Conservation (phyloP, 2,888 invertebrate genomes). For the Glaucopsyche alexis region DNA sequence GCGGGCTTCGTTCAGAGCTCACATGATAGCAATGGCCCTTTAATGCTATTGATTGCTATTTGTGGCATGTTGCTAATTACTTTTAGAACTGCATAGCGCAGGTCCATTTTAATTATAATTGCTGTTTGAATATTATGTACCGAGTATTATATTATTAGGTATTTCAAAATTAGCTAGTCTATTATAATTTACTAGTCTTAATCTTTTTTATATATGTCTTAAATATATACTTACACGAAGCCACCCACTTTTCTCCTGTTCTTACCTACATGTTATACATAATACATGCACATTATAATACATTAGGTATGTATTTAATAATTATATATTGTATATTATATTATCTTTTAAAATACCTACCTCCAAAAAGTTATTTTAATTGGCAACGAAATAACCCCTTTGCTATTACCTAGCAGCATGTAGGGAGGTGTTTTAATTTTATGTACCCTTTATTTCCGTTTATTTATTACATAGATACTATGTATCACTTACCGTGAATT, state of each 20-base stretch:
- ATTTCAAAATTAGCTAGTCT: not conserved
- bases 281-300: too few species aligned
- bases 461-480: constrained; percentile 16
- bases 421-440: not conserved
- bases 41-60: constrained; percentile 65
- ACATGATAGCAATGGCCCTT: constrained; percentile 59
- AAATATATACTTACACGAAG: too few species aligned
- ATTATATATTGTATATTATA: too few species aligned
- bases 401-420: not conserved
- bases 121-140: not conserved
- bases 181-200: too few species aligned
- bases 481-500: constrained; percentile 19
- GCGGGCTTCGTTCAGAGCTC: constrained; percentile 48
- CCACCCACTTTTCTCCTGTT: too few species aligned
- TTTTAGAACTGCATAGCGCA: constrained; percentile 29
- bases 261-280: too few species aligned
- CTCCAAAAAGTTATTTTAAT: not conserved
- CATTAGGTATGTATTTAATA: too few species aligned
- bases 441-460: not conserved
- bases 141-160: not conserved
- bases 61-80: constrained; percentile 40
- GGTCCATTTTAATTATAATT: not conserved
- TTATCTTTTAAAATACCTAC: not conserved
- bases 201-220: too few species aligned
- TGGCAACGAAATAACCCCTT: not conserved